phyloP scores from a whole-genome alignment of 2,797 vertebrate genomes.

The Centroberyx gerrardi region DNA sequence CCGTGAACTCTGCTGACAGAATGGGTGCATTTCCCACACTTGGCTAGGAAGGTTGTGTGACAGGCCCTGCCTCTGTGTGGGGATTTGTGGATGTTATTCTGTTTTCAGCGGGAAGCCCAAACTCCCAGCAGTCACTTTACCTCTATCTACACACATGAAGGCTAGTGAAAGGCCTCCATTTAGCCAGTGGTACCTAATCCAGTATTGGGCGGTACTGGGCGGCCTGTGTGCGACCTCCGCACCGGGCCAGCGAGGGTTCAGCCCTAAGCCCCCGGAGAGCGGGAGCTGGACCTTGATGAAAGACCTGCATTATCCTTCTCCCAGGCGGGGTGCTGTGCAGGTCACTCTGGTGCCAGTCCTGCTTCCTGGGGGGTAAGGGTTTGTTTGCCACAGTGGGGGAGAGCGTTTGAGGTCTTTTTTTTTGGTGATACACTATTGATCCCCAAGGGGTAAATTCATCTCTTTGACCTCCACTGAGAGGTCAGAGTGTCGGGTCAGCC shows the following conservation, averaged over 20 bases:
- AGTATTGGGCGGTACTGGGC: slow-evolving; percentile 21
- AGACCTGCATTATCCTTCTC: slow-evolving; percentile 64
- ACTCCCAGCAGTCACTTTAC: slow-evolving; percentile 55
- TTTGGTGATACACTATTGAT: slow-evolving; percentile 43
- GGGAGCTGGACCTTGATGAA: slow-evolving; percentile 65
- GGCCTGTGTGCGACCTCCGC: slow-evolving; percentile 55
- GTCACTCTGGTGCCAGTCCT: slow-evolving; percentile 47
- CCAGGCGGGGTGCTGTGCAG: slow-evolving; percentile 49
- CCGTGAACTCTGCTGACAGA: slow-evolving; percentile 74
- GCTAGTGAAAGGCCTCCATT: slow-evolving; percentile 61
- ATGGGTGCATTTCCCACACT: slow-evolving; percentile 77
- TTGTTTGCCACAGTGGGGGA: slow-evolving; percentile 39
- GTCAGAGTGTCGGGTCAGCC: slow-evolving; percentile 45
- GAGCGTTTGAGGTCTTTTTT: slow-evolving; percentile 43
- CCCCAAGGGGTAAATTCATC: slow-evolving; percentile 54
- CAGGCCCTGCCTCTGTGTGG: slow-evolving; percentile 52
- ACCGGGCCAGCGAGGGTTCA: slow-evolving; percentile 52
- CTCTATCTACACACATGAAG: slow-evolving; percentile 24
- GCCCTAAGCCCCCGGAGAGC: slow-evolving; percentile 48
- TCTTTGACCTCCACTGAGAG: slow-evolving; percentile 52
- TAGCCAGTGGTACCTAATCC: slow-evolving; percentile 61
- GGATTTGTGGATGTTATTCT: slow-evolving; percentile 58
- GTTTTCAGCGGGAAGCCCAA: slow-evolving; percentile 58
- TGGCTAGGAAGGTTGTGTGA: slow-evolving; percentile 66
- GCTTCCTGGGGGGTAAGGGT: slow-evolving; percentile 32